Conservation (phyloP, 2,113 vertebrate genomes). For the Oreocharis arfaki region DNA sequence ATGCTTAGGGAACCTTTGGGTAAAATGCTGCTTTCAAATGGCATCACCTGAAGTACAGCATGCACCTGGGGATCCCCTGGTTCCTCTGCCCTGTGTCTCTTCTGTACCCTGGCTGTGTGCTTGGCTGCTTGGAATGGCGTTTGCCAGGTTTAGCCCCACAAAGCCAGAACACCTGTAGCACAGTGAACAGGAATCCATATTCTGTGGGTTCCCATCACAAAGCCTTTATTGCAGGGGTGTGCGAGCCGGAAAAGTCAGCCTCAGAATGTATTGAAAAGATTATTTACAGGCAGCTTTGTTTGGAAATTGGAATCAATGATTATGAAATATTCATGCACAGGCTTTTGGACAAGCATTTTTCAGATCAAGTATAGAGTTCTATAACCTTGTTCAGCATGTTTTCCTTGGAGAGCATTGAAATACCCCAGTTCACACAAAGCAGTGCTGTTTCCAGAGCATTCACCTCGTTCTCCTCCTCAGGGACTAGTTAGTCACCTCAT, state of each 20-base stretch:
- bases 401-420: background rate
- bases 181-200: background rate
- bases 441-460: background rate
- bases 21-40: background rate
- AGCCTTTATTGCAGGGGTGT: background rate
- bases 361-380: background rate
- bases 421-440: background rate
- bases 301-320: background rate
- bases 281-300: background rate
- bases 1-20: background rate
- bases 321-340: background rate
- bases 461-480: background rate
- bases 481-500: background rate
- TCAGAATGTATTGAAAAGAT: background rate
- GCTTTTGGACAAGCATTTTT: background rate
- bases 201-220: background rate
- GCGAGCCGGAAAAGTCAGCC: background rate
- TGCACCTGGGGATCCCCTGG: background rate
- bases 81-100: background rate
- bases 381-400: background rate
- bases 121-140: background rate
- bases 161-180: background rate
- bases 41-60: background rate
- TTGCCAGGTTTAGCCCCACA: background rate
- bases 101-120: background rate